Conservation (phyloP, 2,797 vertebrate genomes). For the Nannoperca australis region DNA sequence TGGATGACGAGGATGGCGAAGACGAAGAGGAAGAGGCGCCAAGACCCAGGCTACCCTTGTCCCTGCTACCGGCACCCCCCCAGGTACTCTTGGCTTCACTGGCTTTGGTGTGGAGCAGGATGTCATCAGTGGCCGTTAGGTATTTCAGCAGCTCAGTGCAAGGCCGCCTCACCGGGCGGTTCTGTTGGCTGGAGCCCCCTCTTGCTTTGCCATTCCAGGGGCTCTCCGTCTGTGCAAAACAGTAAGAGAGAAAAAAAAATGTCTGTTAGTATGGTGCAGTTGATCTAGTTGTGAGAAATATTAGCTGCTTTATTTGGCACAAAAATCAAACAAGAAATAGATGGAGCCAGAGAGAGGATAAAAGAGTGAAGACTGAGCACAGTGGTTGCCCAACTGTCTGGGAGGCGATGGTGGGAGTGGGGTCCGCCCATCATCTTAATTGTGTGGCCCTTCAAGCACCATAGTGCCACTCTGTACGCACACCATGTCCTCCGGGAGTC, state of each 20-base stretch:
- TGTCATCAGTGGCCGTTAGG: conserved; percentile 97
- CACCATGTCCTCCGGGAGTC: conserved; percentile 81
- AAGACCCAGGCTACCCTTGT: conserved; percentile 88
- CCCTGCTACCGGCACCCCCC: conserved; percentile 87
- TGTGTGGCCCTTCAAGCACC: conserved; percentile 76
- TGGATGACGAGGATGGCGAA: conserved; percentile 85
- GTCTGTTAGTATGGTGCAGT: conserved; percentile 7
- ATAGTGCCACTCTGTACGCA: conserved; percentile 71
- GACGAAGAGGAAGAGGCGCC: conserved; percentile 83
- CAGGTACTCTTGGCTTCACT: conserved; percentile 85
- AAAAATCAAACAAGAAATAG: conserved; percentile 52
- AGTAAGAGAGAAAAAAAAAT: conserved; percentile 7
- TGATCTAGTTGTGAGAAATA: conserved; percentile 48
- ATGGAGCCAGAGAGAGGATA: conserved; percentile 42
- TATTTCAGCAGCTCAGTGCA: conserved; percentile 99
- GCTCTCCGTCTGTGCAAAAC: conserved; percentile 90
- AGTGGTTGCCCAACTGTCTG: conserved; percentile 73
- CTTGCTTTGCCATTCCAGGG: conserved; percentile 96
- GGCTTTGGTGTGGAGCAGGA: conserved; percentile 94
- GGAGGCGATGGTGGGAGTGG: conserved; percentile 70
- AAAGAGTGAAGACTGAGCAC: conserved; percentile 46
- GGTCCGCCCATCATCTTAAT: conserved; percentile 85
- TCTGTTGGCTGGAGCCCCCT: conserved; percentile 94
- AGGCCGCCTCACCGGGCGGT: conserved; percentile 95
- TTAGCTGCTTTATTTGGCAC: conserved; percentile 51